These are phyloP conservation scores for Lethrus apterus DNA, from an alignment of 1,140 invertebrate genomes.

Conservation along the genomic window DNA sequence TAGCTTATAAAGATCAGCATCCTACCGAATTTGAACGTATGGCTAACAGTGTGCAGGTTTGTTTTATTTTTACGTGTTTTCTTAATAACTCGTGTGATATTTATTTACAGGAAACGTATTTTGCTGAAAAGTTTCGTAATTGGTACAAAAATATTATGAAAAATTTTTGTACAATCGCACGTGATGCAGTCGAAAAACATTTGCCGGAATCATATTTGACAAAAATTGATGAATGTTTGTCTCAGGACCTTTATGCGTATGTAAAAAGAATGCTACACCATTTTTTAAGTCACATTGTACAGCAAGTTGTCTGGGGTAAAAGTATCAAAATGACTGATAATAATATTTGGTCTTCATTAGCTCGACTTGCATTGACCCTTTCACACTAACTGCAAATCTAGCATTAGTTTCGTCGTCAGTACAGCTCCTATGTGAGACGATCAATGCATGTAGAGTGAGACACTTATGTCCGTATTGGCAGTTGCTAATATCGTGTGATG, in stretches of 20 bases:
- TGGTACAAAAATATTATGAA: conserved; percentile 55
- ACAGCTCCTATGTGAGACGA: too few relatives aligned
- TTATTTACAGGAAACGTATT: conserved; percentile 50
- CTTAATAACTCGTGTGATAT: conserved; percentile 3
- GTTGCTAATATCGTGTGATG: too few relatives aligned
- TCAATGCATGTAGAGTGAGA: too few relatives aligned
- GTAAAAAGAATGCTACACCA: too few relatives aligned
- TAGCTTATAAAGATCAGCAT: conserved; percentile 58
- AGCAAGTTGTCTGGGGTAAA: too few relatives aligned
- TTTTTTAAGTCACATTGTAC: too few relatives aligned
- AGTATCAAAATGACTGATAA: too few relatives aligned
- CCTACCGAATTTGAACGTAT: conserved; percentile 48
- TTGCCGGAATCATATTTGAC: conserved; percentile 52
- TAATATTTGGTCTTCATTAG: too few relatives aligned
- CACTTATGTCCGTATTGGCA: too few relatives aligned
- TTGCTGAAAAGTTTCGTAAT: conserved; percentile 45
- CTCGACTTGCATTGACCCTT: too few relatives aligned
- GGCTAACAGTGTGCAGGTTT: conserved; percentile 34
- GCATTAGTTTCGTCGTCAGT: too few relatives aligned
- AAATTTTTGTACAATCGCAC: conserved; percentile 45
- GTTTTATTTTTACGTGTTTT: conserved; percentile 6
- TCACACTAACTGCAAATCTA: too few relatives aligned
- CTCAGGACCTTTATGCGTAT: conserved; percentile 43
- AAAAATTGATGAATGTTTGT: conserved; percentile 48
- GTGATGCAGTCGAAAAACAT: conserved; percentile 56